Base-by-base conservation (phyloP, 2,888 invertebrate genomes). In the Papilio demoleus region DNA sequence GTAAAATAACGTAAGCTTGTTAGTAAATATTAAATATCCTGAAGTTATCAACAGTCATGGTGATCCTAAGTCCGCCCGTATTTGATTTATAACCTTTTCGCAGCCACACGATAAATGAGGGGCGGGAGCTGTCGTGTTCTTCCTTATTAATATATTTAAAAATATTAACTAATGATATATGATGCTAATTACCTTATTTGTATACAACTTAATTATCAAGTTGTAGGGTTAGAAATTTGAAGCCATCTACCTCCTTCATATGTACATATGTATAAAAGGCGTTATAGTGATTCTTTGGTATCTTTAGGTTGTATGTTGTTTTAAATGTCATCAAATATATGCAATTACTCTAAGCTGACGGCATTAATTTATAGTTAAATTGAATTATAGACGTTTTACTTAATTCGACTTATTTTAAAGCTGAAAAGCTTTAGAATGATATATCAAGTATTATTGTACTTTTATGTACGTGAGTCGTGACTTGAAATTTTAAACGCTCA, bases 21-120 rank as follows among this genome's bases (percentile, higher is more conserved):
- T n/a, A n/a, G n/a, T n/a, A n/a, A 31, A 3, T 31, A 31, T 31
- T 31, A 4, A 42, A 42, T 59, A 19, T 62, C 17, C 36, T 11
- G 38, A 14, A 24, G 31, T 27, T 31, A 19, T 19, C 14, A n/a
- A 19, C 31, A 53, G n/a, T 2, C 27, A 36, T 69, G 61, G 60
- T 9, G 8, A 69, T 45, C 34, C 50, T 17, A 53, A 27, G 9
- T 40, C 14, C 24, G 42, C 22, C 38, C 17, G 60, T 34, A 42
- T 65, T 69, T 69, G 65, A 69, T 69, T 69, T 69, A 69, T 65
- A 56, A 42, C 69, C 53, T 45, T 45, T 68, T 34, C 34, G n/a
- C 68, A 40, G 59, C 53, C 60, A 58, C 45, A 47, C 60, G 40
- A 64, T 60, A 53, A 68, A 60, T 65, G 65, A 53, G 47, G 36